These are phyloP conservation scores for Triplophysa bombifrons DNA, from an alignment of 2,797 vertebrate genomes.

Conservation along the genomic window DNA sequence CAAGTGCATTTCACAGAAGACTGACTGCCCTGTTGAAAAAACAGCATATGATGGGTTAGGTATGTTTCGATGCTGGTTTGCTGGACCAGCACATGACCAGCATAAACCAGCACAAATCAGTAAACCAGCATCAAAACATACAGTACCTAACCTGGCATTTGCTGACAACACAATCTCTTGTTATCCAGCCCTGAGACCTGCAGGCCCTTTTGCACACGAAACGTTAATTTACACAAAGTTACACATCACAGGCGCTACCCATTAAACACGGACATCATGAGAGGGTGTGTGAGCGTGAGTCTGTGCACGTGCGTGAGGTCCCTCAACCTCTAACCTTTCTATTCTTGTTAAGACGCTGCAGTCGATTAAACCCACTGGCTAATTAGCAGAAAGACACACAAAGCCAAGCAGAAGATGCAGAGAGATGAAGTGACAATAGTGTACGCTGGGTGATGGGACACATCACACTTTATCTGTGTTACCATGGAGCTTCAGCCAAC, in stretches of 20 bases:
- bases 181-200: constrained; percentile 29
- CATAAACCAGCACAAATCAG: too few relatives aligned
- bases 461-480: constrained; percentile 51
- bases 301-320: constrained; percentile 14
- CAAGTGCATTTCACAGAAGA: constrained; percentile 22
- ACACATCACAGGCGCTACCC: constrained; percentile 31
- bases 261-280: constrained; percentile 30
- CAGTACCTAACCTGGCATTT: too few relatives aligned
- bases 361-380: constrained; percentile 44
- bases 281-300: constrained; percentile 14
- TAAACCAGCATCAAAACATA: too few relatives aligned
- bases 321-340: constrained; percentile 49
- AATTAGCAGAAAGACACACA: constrained; percentile 37
- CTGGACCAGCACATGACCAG: too few relatives aligned
- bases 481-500: constrained; percentile 52
- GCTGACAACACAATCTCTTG: constrained; percentile 1
- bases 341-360: constrained; percentile 47
- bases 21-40: background rate
- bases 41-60: too few relatives aligned
- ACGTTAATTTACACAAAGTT: constrained; percentile 30
- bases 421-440: constrained; percentile 42
- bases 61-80: too few relatives aligned
- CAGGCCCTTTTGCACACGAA: constrained; percentile 8
- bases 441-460: constrained; percentile 47
- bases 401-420: constrained; percentile 19